Conservation (phyloP, 2,888 invertebrate genomes). For the Bombylius discolor region DNA sequence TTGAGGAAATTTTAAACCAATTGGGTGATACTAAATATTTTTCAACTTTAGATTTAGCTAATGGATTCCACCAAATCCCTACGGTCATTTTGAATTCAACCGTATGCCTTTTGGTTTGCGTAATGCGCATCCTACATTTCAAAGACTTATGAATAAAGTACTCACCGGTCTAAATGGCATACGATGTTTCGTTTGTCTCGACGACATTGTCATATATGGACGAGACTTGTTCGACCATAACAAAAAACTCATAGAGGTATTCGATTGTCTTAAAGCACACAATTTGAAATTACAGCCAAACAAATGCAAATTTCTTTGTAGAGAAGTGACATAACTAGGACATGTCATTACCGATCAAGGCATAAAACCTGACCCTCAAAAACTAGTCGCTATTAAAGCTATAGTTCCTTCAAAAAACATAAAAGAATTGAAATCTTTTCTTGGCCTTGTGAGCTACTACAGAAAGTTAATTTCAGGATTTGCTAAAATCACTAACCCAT, state of each 20-base stretch:
- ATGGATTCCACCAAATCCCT: neutral
- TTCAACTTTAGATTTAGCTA: neutral
- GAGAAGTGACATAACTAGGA: neutral
- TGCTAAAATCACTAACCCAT: neutral
- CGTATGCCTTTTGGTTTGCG: neutral
- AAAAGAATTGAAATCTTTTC: neutral
- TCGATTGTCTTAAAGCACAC: neutral
- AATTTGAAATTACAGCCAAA: neutral
- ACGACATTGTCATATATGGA: neutral
- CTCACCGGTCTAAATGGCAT: neutral
- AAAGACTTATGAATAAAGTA: neutral
- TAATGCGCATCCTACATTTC: neutral
- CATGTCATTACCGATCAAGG: neutral
- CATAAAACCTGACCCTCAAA: neutral
- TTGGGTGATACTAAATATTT: neutral
- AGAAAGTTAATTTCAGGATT: neutral
- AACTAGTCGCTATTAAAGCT: neutral
- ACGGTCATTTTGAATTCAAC: neutral
- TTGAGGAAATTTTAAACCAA: neutral
- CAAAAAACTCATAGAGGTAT: neutral
- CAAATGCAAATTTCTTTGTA: neutral
- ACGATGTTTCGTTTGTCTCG: neutral
- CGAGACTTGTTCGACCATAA: neutral
- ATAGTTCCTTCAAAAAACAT: neutral
- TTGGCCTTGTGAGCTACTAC: neutral